Evolutionary conservation across 1,140 invertebrate genomes (phyloP).

Genomic region (Brachystomella parvula): DNA sequence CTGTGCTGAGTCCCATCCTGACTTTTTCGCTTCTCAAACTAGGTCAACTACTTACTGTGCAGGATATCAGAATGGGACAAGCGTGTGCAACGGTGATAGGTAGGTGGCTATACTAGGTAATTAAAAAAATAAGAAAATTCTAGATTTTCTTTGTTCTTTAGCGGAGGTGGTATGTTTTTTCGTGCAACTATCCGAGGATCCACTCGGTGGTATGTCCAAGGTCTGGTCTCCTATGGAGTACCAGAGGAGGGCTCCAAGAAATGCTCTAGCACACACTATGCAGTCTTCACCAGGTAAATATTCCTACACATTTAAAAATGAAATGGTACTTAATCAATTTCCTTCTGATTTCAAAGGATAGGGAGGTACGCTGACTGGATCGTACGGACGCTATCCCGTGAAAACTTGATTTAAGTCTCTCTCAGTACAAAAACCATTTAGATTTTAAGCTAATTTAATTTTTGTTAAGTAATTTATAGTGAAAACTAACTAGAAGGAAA

Average conservation of each 20-base stretch:
- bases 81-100: constrained; percentile 30
- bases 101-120: constrained; percentile 14
- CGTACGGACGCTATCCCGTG: constrained; percentile 30
- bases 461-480: neutral
- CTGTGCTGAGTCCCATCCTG: constrained; percentile 32
- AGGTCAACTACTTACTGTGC: constrained; percentile 36
- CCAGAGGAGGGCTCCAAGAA: constrained; percentile 27
- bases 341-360: constrained; percentile 12
- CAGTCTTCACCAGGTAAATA: constrained; percentile 29
- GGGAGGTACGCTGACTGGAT: constrained; percentile 36
- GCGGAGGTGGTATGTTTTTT: constrained; percentile 29
- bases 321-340: neutral
- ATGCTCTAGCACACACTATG: constrained; percentile 34
- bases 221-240: constrained; percentile 34
- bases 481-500: neutral
- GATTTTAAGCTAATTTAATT: constrained; percentile 4
- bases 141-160: constrained; percentile 1
- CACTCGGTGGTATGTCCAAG: constrained; percentile 36
- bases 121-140: neutral
- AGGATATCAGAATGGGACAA: constrained; percentile 33
- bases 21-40: constrained; percentile 36
- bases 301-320: neutral
- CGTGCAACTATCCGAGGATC: constrained; percentile 22
- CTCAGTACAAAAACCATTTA: neutral
- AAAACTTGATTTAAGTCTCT: constrained; percentile 27